Conservation (phyloP, 23 tunicate species). For the Clavelina lepadiformis region DNA sequence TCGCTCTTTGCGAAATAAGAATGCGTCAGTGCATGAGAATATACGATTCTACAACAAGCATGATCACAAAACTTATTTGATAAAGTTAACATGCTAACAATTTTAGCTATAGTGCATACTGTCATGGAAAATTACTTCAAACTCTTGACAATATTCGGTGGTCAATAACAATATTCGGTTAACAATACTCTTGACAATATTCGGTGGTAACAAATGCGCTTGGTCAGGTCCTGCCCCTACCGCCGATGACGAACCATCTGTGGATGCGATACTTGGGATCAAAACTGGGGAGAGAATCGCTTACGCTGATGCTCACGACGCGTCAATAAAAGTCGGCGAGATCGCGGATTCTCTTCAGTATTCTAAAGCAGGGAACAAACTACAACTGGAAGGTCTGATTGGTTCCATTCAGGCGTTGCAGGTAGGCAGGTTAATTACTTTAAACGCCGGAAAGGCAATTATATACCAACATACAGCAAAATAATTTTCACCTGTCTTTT, state of each 20-base stretch:
- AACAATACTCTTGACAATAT: too few relatives aligned
- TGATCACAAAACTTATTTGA: too few relatives aligned
- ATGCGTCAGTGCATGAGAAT: too few relatives aligned
- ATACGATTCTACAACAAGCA: too few relatives aligned
- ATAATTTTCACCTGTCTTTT: not conserved
- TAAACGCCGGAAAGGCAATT: too few relatives aligned
- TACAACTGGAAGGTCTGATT: constrained; percentile 18
- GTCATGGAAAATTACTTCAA: not conserved
- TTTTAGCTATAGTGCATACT: not conserved
- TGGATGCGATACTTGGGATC: constrained; percentile 23
- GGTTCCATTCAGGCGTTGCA: constrained; percentile 54
- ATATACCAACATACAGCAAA: not conserved
- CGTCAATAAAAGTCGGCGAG: constrained; percentile 41
- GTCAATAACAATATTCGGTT: too few relatives aligned
- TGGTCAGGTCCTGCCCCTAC: constrained; percentile 14
- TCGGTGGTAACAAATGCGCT: too few relatives aligned
- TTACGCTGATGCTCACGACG: constrained; percentile 47
- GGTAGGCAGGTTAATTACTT: too few relatives aligned
- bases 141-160: too few relatives aligned
- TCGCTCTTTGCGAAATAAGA: too few relatives aligned
- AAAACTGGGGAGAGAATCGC: constrained; percentile 1
- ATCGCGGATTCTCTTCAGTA: constrained; percentile 42
- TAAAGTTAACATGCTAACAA: not conserved
- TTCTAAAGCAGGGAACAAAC: not conserved
- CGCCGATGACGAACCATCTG: not conserved